phyloP scores from a whole-genome alignment of 2,113 vertebrate genomes.

The Lethenteron reissneri region DNA sequence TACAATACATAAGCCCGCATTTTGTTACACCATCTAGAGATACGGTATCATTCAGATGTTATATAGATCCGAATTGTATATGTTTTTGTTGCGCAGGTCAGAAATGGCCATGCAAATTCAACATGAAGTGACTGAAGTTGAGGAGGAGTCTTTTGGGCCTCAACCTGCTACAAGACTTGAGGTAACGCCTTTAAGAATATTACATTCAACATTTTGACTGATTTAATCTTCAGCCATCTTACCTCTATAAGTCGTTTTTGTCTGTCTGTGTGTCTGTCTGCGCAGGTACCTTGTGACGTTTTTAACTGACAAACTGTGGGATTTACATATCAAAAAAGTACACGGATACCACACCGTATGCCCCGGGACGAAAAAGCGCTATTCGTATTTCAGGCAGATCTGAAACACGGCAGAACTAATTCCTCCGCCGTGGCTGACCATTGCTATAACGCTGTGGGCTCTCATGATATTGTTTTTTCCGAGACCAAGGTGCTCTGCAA shows the following conservation, averaged over 20 bases:
- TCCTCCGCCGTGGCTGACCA: neutral
- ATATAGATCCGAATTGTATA: too few species aligned
- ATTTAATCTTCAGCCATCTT: neutral
- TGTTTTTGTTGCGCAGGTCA: neutral
- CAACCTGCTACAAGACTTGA: conserved; percentile 58
- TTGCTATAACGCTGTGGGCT: neutral
- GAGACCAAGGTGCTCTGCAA: neutral
- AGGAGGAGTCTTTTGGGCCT: conserved; percentile 69
- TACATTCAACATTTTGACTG: neutral
- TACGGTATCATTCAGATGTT: too few species aligned
- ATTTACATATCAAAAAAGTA: too few species aligned
- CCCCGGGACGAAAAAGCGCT: too few species aligned
- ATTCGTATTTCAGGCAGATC: neutral
- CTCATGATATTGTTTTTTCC: neutral
- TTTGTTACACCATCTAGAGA: too few species aligned
- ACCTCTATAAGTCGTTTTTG: too few species aligned
- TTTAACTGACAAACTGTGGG: too few species aligned
- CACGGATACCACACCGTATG: too few species aligned
- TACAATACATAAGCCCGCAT: too few species aligned
- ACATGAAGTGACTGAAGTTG: conserved; percentile 30
- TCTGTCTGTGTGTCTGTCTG: too few species aligned
- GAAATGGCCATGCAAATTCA: conserved; percentile 56
- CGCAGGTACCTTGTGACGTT: too few species aligned
- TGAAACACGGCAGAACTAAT: neutral
- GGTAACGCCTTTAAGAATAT: conserved; percentile 21